Percentiles rank a stretch among this genome's conserved stretches.
These are phyloP conservation scores for Peucedramus taeniatus DNA, from an alignment of 2,113 vertebrate species.

Conservation along the genomic window DNA sequence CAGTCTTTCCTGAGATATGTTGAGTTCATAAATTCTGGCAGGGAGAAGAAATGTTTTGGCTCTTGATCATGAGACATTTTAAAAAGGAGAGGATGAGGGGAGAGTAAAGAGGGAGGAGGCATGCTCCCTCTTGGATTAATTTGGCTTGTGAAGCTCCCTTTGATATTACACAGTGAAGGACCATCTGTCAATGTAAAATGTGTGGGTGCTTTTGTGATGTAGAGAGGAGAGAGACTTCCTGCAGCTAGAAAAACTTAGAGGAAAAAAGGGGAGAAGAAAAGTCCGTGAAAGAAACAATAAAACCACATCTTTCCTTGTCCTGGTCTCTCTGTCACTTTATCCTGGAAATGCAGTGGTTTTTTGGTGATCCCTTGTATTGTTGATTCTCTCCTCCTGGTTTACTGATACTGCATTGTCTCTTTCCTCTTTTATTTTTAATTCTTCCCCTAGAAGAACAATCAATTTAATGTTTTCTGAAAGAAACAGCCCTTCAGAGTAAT, in stretches of 20 bases:
- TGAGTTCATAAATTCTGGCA: constrained; percentile 32
- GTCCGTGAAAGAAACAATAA: neutral
- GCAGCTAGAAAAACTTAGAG: neutral
- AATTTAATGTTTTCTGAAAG: neutral
- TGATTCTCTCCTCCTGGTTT: neutral
- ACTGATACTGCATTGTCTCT: neutral
- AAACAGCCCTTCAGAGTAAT: neutral
- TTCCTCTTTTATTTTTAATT: neutral
- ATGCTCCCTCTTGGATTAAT: constrained; percentile 18
- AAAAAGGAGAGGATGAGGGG: neutral
- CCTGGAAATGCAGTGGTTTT: neutral
- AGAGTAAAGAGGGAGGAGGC: constrained; percentile 2
- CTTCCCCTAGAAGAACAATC: neutral
- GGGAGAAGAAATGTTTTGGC: constrained; percentile 49
- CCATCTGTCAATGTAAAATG: constrained; percentile 42
- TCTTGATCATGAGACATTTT: constrained; percentile 50
- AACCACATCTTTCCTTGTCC: neutral
- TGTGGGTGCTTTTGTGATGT: neutral
- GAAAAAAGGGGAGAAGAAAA: neutral
- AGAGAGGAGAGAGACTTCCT: neutral
- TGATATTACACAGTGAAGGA: neutral
- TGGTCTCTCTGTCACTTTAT: neutral
- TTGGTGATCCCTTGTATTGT: neutral
- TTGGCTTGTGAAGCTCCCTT: constrained; percentile 33
- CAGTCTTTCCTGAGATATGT: neutral